Base-by-base conservation (phyloP, 2,113 vertebrate genomes). In the Acinonyx jubatus region DNA sequence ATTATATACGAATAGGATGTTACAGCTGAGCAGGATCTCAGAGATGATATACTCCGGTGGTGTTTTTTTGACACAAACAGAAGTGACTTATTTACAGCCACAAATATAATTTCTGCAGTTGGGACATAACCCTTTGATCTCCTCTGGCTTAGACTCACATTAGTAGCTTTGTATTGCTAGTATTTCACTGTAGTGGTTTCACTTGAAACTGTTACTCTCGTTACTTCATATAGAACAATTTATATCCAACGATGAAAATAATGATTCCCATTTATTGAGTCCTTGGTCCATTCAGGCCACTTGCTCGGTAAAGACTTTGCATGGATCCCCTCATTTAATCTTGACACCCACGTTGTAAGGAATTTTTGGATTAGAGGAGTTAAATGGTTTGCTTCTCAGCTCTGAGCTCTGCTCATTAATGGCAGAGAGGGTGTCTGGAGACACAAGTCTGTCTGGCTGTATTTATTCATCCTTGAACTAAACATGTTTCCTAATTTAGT, bases 241-340 rank as follows among this genome's bases (percentile, higher is more conserved):
- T 69, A 48, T 27, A 15, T 81, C 29, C 84, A 81, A 88, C 71
- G 25, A 66, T 94, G 68, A 95, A 95, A 87, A 57, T 81, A 41
- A 61, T 52, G 38, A 87, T 66, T 69, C 29, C 10, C 38, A 15
- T 96, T 93, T 94, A 95, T 79, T 87, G 68, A 83, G 27, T 83
- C 65, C 23, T 92, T 89, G 88, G 36, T 94, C 11, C 21, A 80
- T 96, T 55, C 89, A 92, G 41, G 23, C n/a, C 78, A 79, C 93
- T 97, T 94, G 45, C 71, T 83, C 71, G 91, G 55, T 63, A 91
- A 93, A 93, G 63, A 23, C 4, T 95, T 76, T 57, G n/a, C 33
- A 1, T 85, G 74, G 68, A 21, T 68, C 23, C 9, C 29, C 45
- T 65, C 68, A 10, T 95, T 94, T 96, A 36, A 71, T 96, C 52